A percentile compares a stretch with the other conserved stretches of the same genome.
These are phyloP conservation scores for Fundulus diaphanus DNA, from an alignment of 2,797 vertebrate species.

Conservation along the genomic window DNA sequence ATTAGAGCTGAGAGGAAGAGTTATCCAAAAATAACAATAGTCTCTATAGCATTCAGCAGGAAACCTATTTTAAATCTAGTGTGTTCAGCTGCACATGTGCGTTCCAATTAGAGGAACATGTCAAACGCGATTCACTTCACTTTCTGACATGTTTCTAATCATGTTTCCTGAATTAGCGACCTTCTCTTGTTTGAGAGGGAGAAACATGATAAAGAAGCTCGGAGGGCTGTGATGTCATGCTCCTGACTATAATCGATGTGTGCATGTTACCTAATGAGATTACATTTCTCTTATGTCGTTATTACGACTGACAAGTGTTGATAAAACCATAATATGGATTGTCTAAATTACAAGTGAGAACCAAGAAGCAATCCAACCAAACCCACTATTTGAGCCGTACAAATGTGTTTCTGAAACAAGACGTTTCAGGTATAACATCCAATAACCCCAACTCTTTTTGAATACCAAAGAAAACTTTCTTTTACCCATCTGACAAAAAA, in stretches of 20 bases:
- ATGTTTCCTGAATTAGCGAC: conserved; percentile 26
- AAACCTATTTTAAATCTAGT: conserved; percentile 28
- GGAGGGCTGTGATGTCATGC: conserved; percentile 31
- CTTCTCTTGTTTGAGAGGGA: conserved; percentile 19
- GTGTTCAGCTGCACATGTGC: conserved; percentile 34
- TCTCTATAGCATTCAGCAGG: not conserved
- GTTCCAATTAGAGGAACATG: conserved; percentile 21
- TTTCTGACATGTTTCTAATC: conserved; percentile 29
- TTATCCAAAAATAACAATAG: conserved; percentile 29
- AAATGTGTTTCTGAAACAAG: not conserved
- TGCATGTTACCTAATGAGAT: conserved; percentile 56
- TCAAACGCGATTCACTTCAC: conserved; percentile 21
- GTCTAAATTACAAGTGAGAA: conserved; percentile 41
- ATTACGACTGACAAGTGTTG: conserved; percentile 22
- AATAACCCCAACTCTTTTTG: not conserved
- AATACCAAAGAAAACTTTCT: not conserved
- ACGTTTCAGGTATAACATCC: not conserved
- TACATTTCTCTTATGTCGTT: conserved; percentile 41
- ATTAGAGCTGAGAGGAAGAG: conserved; percentile 37
- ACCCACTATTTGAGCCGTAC: not conserved
- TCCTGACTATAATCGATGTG: conserved; percentile 37
- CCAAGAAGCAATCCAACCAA: conserved; percentile 26
- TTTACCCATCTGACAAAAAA: not conserved
- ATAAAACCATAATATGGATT: conserved; percentile 50
- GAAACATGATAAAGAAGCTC: conserved; percentile 17